Evolutionary conservation across 2,113 vertebrate species (phyloP).

Genomic region (Pongo pygmaeus): DNA sequence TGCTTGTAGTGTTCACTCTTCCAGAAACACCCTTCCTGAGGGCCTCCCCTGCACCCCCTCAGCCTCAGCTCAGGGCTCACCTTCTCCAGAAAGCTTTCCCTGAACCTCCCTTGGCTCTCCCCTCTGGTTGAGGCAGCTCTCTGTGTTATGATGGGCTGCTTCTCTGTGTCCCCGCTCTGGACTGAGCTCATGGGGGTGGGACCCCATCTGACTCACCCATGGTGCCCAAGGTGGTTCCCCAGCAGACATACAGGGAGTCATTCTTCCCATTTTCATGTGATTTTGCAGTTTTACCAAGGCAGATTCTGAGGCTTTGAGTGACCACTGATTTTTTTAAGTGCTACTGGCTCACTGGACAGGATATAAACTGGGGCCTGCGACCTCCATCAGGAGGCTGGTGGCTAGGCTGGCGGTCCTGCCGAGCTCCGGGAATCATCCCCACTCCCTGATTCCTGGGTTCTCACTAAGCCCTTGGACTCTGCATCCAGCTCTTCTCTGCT

Average conservation of each 20-base stretch:
- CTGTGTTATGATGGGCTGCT: too few species aligned
- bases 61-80: not conserved
- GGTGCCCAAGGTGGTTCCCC: not conserved
- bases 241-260: rapidly evolving
- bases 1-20: not conserved
- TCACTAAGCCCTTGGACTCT: not conserved
- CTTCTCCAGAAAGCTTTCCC: not conserved
- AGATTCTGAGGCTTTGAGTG: too few species aligned
- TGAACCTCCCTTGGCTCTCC: too few species aligned
- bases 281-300: not conserved
- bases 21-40: not conserved
- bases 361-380: not conserved
- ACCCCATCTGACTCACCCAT: not conserved
- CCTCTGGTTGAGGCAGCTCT: not conserved
- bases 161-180: not conserved
- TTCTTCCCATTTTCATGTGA: rapidly evolving
- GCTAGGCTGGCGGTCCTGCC: not conserved
- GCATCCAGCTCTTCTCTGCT: not conserved
- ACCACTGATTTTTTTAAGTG: not conserved
- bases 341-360: not conserved
- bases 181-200: not conserved
- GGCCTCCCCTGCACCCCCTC: too few species aligned
- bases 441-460: not conserved
- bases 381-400: not conserved
- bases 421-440: too few species aligned